Evolutionary conservation across 2,797 vertebrate genomes (phyloP), one percentile per base, ranked within the genome.

Genomic region (Somateria mollissima): DNA sequence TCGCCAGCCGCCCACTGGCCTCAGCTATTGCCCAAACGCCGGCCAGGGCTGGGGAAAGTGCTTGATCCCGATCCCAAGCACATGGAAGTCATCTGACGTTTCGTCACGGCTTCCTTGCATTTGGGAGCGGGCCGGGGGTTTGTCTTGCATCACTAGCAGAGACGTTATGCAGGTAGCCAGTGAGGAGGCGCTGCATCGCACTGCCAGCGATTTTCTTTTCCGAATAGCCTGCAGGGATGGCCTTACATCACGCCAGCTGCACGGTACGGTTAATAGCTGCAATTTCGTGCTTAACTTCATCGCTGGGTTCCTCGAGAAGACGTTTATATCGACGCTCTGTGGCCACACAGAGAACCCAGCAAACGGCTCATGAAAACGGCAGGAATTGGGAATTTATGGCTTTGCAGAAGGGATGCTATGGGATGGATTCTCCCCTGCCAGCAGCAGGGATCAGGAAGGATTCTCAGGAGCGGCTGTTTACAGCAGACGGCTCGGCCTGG

Each of bases 11-110:
- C 92, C 76, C 91, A 83, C 89, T 10, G 78, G 78, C 67, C 84
- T 87, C 84, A 18, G 87, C 24, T 67, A 53, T 94, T 91, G 94
- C 94, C 86, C 84, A 87, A 73, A 84, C 9, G 21, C 3, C 47
- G 66, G 84, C 62, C 72, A 11, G 73, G 39, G 89, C 83, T 39
- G 77, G 90, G 93, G 91, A 89, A 91, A 92, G 90, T 7, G 13
- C 53, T 95, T 72, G 62, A 56, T 93, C 76, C 76, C 1, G 6
- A 41, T 94, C 73, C 92, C 91, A 53, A 67, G 83, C 82, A 70
- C 95, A 49, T 88, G 95, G 91, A 91, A 94, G 80, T 94, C 96
- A 96, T 76, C 92, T 94, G 95, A 95, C 13, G 3, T 93, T 95
- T 96, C 60, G 1, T 93, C 95, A 95, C 1, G 66, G 70, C 77